phyloP scores from a whole-genome alignment of 2,113 vertebrate species.

The Bolborhynchus lineola region DNA sequence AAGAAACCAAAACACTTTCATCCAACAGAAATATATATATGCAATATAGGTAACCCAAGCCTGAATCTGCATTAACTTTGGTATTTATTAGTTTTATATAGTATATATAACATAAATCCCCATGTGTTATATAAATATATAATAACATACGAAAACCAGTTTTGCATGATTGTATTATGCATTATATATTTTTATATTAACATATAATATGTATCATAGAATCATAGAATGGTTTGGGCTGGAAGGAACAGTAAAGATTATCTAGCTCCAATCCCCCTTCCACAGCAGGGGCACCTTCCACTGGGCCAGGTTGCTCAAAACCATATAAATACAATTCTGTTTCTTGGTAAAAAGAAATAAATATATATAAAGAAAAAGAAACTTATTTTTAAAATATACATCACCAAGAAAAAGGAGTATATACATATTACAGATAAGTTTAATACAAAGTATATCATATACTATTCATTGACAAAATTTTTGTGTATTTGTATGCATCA shows the following conservation, averaged over 20 bases:
- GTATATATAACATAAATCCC: background rate
- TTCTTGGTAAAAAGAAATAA: background rate
- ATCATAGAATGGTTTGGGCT: background rate
- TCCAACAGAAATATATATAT: background rate
- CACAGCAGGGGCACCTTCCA: background rate
- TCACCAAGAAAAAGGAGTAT: background rate
- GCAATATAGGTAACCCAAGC: background rate
- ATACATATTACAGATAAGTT: too few species aligned
- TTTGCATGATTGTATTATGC: background rate
- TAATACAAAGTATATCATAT: too few species aligned
- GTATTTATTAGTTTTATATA: background rate
- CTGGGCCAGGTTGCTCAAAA: background rate
- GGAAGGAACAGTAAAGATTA: background rate
- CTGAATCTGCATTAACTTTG: background rate
- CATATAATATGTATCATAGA: background rate
- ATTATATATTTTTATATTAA: background rate
- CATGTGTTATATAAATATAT: background rate
- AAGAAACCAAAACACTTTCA: background rate
- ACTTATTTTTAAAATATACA: background rate
- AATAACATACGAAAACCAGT: background rate
- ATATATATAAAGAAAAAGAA: background rate
- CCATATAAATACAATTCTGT: background rate
- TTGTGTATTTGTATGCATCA: too few species aligned
- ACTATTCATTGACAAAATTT: too few species aligned
- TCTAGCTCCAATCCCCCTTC: background rate